A percentile compares a stretch with the other conserved stretches of the same genome.
Evolutionary conservation across 2,797 vertebrate genomes (phyloP).

Genomic region (Spondyliosoma cantharus): DNA sequence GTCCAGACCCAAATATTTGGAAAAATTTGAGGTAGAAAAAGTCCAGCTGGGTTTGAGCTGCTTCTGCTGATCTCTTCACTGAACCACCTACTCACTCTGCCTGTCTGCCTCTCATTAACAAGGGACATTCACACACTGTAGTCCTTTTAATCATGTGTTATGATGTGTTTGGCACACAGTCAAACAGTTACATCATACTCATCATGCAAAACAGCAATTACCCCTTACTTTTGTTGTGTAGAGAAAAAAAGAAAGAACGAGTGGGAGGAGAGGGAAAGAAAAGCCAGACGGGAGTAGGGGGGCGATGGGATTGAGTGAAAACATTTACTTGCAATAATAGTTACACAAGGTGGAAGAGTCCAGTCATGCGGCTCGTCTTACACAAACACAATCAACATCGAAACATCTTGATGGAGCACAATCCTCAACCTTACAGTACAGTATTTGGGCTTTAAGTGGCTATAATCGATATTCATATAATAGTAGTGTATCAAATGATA

Average conservation of each 20-base stretch:
- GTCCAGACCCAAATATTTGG: slow-evolving; percentile 70
- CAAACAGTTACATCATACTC: slow-evolving; percentile 40
- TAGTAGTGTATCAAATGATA: neutral
- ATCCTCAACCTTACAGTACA: neutral
- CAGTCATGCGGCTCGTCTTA: neutral
- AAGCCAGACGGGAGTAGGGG: neutral
- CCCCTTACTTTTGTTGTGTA: neutral
- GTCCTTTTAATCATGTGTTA: slow-evolving; percentile 31
- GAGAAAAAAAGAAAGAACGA: neutral
- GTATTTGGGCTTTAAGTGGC: neutral
- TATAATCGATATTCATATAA: neutral
- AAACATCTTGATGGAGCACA: neutral
- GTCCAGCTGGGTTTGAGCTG: slow-evolving; percentile 36
- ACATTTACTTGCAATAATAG: neutral
- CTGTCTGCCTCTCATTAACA: slow-evolving; percentile 40
- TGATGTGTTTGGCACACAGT: slow-evolving; percentile 17
- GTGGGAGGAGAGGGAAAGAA: neutral
- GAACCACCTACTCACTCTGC: slow-evolving; percentile 3
- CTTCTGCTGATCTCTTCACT: neutral
- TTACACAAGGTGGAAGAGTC: neutral
- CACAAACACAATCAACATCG: neutral
- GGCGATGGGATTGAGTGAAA: neutral
- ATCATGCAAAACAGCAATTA: slow-evolving; percentile 1
- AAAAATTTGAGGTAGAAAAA: slow-evolving; percentile 5
- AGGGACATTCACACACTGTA: neutral